A percentile compares a stretch with the other conserved stretches of the same genome.
phyloP scores from a whole-genome alignment of 2,113 vertebrate genomes.

The rat (Rattus norvegicus) region GRCr8 NC_086030.1:44829001-44829500 shows the following conservation, averaged over 20 bases:
- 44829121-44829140: not conserved
- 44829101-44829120: not conserved
- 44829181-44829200: not conserved
- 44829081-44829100: not conserved
- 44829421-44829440: not conserved
- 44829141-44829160: not conserved
- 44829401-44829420: not conserved
- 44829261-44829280: not conserved
- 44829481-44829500: not conserved
- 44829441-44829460: not conserved
- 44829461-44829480: not conserved
- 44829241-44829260: not conserved
- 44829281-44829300: not conserved
- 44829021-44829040: not conserved
- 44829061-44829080: not conserved
- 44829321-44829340: not conserved
- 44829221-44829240: not conserved
- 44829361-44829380: not conserved
- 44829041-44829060: no score
- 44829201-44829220: not conserved
- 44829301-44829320: not conserved
- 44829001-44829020: not conserved
- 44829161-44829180: not conserved
- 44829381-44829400: not conserved
- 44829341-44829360: not conserved